These are phyloP conservation scores for Drosophila kurseongensis DNA, from an alignment of 1,140 invertebrate genomes.

Conservation along the genomic window DNA sequence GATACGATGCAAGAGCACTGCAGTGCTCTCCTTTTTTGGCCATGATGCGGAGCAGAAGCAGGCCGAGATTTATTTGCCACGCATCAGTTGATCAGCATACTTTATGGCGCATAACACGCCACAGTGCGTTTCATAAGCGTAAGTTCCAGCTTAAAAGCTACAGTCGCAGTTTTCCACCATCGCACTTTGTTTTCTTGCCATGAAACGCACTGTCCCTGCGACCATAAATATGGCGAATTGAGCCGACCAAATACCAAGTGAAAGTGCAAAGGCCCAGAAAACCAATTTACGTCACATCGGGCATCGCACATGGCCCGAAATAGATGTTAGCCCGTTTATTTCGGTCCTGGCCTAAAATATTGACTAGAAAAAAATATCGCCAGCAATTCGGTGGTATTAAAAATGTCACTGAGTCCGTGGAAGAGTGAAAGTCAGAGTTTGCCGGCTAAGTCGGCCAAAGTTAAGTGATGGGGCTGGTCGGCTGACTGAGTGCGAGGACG, in stretches of 20 bases:
- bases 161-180: background rate
- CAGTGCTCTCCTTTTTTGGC: slow-evolving; percentile 1
- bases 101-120: slow-evolving; percentile 49
- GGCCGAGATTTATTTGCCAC: slow-evolving; percentile 44
- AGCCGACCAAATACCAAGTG: slow-evolving; percentile 30
- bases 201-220: slow-evolving; percentile 12
- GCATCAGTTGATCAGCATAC: slow-evolving; percentile 53
- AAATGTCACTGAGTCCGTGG: slow-evolving; percentile 31
- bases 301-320: slow-evolving; percentile 26
- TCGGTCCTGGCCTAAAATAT: slow-evolving; percentile 32
- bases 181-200: background rate
- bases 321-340: slow-evolving; percentile 43
- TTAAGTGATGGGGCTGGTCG: slow-evolving; percentile 17
- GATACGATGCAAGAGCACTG: slow-evolving; percentile 11
- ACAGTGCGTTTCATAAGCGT: slow-evolving; percentile 1
- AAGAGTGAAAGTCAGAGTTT: slow-evolving; percentile 30
- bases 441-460: slow-evolving; percentile 1
- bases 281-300: slow-evolving; percentile 40
- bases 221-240: slow-evolving; percentile 21
- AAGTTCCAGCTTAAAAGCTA: slow-evolving; percentile 14
- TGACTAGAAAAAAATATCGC: background rate
- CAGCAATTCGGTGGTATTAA: slow-evolving; percentile 18
- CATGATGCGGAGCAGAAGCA: slow-evolving; percentile 5
- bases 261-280: slow-evolving; percentile 24
- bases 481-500: background rate